Base-by-base conservation (phyloP, 2,888 invertebrate genomes). In the Willowsia nigromaculata region DNA sequence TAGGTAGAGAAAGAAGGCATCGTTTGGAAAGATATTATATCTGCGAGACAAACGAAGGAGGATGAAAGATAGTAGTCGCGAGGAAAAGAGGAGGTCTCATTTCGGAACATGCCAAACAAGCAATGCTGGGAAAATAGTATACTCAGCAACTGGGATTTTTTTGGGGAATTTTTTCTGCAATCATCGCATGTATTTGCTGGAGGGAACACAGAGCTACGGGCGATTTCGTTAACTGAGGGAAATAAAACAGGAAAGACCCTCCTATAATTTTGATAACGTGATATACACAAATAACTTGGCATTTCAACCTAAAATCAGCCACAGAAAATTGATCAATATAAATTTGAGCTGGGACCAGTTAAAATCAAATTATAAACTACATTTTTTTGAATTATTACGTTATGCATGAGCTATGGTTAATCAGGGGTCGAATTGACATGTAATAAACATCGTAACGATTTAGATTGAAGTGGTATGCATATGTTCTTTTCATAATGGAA, bases 31-130 rank as follows among this genome's bases (percentile, higher is more conserved):
- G 30, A 53, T 89, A 43, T 78, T 76, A 59, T 71, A 82, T 71
- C 22, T 40, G 15, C 0, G 25, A 43, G 9, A 18, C 11, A 30
- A 65, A 6, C 15, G 56, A 78, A 71, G 83, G 85, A 90, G 88
- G 81, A 71, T 62, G 80, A 80, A 84, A 80, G 81, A 89, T 76
- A 84, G 78, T 22, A 13, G 80, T 33, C 71, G 85, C 80, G 81
- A 81, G 62, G 53, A 85, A 85, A 71, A 85, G 85, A 65, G 62
- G 65, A 82, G 65, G 85, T 78, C n/a, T 50, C 30, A 78, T 13
- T 30, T 33, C 37, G 59, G 81, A 84, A 62, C 88, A 59, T 71
- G 78, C 71, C 74, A 62, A 83, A 76, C 80, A 65, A 62, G 76
- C 53, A 88, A 76, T 59, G 62, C 37, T 68, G 53, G 13, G 80